A percentile compares a stretch with the other conserved stretches of the same genome.
phyloP scores from a whole-genome alignment of 2,113 vertebrate genomes.

The Lutjanus erythropterus region DNA sequence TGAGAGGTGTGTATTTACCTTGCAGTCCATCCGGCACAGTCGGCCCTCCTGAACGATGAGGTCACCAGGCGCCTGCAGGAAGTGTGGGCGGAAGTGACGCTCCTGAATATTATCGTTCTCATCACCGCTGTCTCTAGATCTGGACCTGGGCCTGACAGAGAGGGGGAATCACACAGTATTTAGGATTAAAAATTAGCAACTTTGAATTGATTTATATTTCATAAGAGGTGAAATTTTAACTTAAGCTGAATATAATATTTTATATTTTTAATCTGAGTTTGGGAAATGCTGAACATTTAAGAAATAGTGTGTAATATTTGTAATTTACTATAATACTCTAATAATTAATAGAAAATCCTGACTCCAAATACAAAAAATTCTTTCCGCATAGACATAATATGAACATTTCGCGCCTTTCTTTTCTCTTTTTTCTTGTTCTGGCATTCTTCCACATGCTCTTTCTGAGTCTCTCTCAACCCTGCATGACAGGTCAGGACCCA shows the following conservation, averaged over 20 bases:
- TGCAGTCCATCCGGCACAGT: conserved; percentile 98
- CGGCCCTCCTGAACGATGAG: conserved; percentile 96
- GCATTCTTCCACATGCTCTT: background rate
- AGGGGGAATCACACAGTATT: background rate
- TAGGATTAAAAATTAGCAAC: background rate
- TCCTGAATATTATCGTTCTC: conserved; percentile 98
- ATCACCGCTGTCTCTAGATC: conserved; percentile 96
- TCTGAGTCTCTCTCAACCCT: background rate
- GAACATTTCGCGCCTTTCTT: background rate
- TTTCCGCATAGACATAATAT: background rate
- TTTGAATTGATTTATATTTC: background rate
- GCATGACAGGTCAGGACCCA: conserved; percentile 36
- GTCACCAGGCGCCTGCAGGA: conserved; percentile 97
- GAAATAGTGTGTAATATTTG: background rate
- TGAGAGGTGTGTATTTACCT: conserved; percentile 84
- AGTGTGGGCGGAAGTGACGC: conserved; percentile 98
- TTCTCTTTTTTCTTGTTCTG: conserved; percentile 14
- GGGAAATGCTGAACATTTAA: too few relatives aligned
- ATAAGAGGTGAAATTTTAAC: background rate
- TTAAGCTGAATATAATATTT: background rate
- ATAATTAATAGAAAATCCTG: too few relatives aligned
- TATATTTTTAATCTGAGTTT: too few relatives aligned
- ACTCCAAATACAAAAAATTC: conserved; percentile 4
- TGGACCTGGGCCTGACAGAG: conserved; percentile 90
- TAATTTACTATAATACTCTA: too few relatives aligned